Conservation (phyloP, 2,113 vertebrate species). For the Sturnira hondurensis region DNA sequence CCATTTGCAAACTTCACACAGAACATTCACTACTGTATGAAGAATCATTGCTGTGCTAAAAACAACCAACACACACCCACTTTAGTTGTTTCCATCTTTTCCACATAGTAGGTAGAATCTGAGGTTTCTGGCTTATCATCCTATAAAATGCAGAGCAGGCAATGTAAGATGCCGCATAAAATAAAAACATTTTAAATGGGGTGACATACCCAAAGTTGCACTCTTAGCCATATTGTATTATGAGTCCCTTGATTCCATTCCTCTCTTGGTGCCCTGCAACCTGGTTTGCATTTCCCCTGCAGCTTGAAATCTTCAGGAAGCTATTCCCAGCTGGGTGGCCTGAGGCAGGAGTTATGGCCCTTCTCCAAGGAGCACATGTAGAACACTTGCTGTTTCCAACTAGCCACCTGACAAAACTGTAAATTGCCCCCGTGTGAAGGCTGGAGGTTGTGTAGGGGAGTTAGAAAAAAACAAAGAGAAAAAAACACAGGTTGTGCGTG, state of each 20-base stretch:
- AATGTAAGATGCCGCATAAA: constrained; percentile 34
- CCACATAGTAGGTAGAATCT: background rate
- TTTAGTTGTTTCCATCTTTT: background rate
- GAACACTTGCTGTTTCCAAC: background rate
- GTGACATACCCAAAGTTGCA: background rate
- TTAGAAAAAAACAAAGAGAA: background rate
- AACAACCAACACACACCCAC: background rate
- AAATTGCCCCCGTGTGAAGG: background rate
- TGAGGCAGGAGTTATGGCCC: background rate
- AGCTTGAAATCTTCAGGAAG: background rate
- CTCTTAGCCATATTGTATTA: background rate
- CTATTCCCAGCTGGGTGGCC: background rate
- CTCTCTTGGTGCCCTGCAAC: background rate
- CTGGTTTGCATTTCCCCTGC: background rate
- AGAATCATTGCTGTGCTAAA: background rate
- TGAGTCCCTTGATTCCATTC: background rate
- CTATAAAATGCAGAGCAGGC: background rate
- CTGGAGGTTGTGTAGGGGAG: background rate
- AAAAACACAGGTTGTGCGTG: background rate
- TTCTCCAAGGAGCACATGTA: background rate
- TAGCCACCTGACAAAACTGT: background rate
- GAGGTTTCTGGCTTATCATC: background rate
- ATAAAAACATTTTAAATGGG: background rate
- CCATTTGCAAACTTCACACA: background rate
- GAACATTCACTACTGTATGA: background rate